phyloP scores from a whole-genome alignment of 1,140 invertebrate species.

The Cotesia typhae region DNA sequence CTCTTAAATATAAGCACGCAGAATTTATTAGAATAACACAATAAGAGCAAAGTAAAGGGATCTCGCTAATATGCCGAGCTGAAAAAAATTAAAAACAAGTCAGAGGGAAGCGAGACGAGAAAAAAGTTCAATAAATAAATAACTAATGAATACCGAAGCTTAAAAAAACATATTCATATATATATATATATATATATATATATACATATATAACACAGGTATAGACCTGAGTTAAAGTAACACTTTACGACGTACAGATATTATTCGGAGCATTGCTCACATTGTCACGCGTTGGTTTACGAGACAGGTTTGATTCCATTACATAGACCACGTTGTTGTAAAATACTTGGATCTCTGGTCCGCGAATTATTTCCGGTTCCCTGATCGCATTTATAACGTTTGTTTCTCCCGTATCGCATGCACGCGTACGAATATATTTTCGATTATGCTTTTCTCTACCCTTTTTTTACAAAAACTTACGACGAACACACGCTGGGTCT shows the following conservation, averaged over 20 bases:
- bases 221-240: slow-evolving; percentile 15
- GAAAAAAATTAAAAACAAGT: slow-evolving; percentile 34
- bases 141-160: slow-evolving; percentile 27
- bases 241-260: slow-evolving; percentile 49
- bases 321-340: slow-evolving; percentile 4
- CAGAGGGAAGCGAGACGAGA: slow-evolving; percentile 13
- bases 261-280: slow-evolving; percentile 52
- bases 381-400: slow-evolving; percentile 50
- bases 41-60: slow-evolving; percentile 31
- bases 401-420: slow-evolving; percentile 45
- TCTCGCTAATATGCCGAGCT: slow-evolving; percentile 18
- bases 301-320: slow-evolving; percentile 50
- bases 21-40: slow-evolving; percentile 53
- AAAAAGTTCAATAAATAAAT: slow-evolving; percentile 19
- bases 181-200: background rate
- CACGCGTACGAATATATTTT: background rate
- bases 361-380: slow-evolving; percentile 55
- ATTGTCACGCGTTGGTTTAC: slow-evolving; percentile 51
- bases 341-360: slow-evolving; percentile 15
- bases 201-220: background rate
- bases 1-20: slow-evolving; percentile 43
- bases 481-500: slow-evolving; percentile 8
- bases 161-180: slow-evolving; percentile 32
- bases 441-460: slow-evolving; percentile 7
- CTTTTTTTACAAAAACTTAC: background rate